Evolutionary conservation across 2,888 invertebrate species (phyloP).

Genomic region (Melolontha melolontha): DNA sequence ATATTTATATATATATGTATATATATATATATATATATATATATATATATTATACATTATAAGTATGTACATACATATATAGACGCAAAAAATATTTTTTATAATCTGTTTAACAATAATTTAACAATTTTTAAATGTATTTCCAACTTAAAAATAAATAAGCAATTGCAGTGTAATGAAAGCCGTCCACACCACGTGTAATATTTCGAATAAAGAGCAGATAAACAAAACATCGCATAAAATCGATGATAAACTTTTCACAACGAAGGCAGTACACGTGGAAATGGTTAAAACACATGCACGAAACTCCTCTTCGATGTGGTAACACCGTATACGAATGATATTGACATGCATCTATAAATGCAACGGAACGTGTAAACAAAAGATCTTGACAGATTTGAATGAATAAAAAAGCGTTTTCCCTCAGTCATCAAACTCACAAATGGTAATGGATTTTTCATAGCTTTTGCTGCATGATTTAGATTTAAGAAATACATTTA

Average conservation of each 20-base stretch:
- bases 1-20: too few species aligned
- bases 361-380: not conserved
- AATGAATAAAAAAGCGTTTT: not conserved
- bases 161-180: not conserved
- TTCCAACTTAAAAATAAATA: too few species aligned
- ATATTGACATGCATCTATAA: not conserved
- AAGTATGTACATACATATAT: too few species aligned
- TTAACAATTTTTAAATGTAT: too few species aligned
- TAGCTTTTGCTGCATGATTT: too few species aligned
- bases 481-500: too few species aligned
- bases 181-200: conserved; percentile 17
- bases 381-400: too few species aligned
- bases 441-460: conserved; percentile 5
- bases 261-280: conserved; percentile 11
- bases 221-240: conserved; percentile 20
- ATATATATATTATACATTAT: too few species aligned
- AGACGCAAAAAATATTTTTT: too few species aligned
- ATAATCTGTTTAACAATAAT: too few species aligned
- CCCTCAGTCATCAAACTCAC: not conserved
- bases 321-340: not conserved
- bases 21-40: too few species aligned
- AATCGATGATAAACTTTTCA: conserved; percentile 30
- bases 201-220: conserved; percentile 14
- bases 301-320: not conserved
- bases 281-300: conserved; percentile 29